These are phyloP conservation scores for Microctonus aethiopoides DNA, from an alignment of 2,888 invertebrate species.

Conservation along the genomic window DNA sequence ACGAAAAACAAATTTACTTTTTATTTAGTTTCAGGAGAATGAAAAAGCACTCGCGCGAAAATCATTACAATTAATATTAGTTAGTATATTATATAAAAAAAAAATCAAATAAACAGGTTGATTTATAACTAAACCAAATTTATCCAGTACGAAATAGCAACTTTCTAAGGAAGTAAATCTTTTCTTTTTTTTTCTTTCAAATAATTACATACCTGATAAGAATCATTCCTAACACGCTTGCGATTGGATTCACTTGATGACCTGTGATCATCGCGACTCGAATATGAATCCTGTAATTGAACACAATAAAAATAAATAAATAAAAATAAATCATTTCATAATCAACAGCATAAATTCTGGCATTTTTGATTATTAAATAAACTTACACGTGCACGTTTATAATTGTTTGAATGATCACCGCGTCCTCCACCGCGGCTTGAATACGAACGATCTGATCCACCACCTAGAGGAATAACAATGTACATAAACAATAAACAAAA, in stretches of 20 bases:
- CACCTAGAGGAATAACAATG: constrained; percentile 28
- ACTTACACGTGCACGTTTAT: constrained; percentile 61
- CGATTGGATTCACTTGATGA: constrained; percentile 60
- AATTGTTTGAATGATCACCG: constrained; percentile 61
- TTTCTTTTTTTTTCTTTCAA: not conserved
- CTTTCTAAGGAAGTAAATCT: not conserved
- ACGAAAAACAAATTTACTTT: not conserved
- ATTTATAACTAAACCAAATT: constrained; percentile 11
- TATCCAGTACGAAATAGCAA: not conserved
- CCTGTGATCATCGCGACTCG: constrained; percentile 61
- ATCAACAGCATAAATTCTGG: not conserved
- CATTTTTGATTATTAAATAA: not conserved
- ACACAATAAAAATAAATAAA: not conserved
- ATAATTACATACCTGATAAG: constrained; percentile 59
- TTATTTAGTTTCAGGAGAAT: constrained; percentile 14
- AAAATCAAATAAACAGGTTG: not conserved
- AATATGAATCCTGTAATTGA: constrained; percentile 57
- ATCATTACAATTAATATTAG: not conserved
- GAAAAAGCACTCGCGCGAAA: not conserved
- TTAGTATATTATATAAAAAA: not conserved
- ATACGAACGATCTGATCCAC: constrained; percentile 58
- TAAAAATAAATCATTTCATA: not conserved
- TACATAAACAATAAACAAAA: not conserved
- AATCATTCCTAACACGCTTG: constrained; percentile 61
- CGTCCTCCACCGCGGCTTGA: constrained; percentile 58